Conservation (phyloP, 2,888 invertebrate species). For the Chamaedrilus cognettii region DNA sequence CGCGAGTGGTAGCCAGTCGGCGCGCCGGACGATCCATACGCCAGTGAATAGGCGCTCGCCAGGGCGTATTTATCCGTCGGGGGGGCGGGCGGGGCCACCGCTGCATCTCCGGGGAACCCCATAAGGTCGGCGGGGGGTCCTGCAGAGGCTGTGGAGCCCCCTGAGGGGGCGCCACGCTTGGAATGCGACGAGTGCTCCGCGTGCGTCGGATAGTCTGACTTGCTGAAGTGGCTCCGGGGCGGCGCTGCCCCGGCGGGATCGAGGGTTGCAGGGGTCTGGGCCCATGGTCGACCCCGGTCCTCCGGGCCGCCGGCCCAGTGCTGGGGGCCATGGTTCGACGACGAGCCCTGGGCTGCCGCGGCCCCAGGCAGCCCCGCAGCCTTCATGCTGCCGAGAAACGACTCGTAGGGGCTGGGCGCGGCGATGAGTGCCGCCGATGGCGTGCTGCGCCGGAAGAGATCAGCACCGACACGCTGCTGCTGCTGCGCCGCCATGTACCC, state of each 20-base stretch:
- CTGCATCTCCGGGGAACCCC: background rate
- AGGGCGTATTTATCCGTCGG: background rate
- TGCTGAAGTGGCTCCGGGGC: background rate
- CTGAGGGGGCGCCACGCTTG: background rate
- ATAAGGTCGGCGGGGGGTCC: too few relatives aligned
- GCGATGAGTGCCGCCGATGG: constrained; percentile 22
- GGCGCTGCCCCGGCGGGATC: constrained; percentile 21
- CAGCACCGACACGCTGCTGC: constrained; percentile 15
- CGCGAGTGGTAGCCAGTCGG: constrained; percentile 6
- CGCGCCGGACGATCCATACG: constrained; percentile 12
- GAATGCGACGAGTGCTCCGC: background rate
- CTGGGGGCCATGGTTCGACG: too few relatives aligned
- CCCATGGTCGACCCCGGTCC: constrained; percentile 31
- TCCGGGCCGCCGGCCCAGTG: constrained; percentile 31
- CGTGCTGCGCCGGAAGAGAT: constrained; percentile 28
- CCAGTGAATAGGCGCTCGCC: constrained; percentile 10
- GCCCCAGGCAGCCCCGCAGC: constrained; percentile 17
- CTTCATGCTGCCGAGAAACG: constrained; percentile 16
- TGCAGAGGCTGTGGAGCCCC: background rate
- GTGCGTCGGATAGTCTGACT: background rate
- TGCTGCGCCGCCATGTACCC: background rate
- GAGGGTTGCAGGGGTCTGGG: too few relatives aligned
- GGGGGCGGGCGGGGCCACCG: background rate
- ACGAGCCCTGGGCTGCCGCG: background rate
- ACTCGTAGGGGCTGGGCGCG: constrained; percentile 22